Percentiles rank a stretch among this genome's conserved stretches.
Evolutionary conservation across 2,797 vertebrate genomes (phyloP).

Genomic region (Emydoidea blandingii): DNA sequence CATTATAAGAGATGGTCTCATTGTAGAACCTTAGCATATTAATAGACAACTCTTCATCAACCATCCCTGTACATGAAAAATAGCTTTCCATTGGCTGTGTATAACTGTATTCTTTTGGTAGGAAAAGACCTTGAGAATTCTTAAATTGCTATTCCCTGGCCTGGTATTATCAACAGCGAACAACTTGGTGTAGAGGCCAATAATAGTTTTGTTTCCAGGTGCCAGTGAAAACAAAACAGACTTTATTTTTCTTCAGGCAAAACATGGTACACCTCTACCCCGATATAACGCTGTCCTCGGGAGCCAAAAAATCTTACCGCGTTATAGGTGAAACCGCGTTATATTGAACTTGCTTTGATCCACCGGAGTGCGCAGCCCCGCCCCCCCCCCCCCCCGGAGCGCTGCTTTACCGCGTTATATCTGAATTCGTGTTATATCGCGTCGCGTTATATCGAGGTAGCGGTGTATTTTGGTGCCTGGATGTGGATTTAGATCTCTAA

Average conservation of each 20-base stretch:
- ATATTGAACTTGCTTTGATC: no score
- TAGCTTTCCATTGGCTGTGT: background rate
- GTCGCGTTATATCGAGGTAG: no score
- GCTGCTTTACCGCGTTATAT: no score
- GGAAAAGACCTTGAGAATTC: background rate
- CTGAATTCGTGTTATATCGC: no score
- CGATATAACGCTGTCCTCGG: no score
- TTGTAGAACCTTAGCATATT: background rate
- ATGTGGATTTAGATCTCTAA: background rate
- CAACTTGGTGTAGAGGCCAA: background rate
- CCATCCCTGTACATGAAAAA: background rate
- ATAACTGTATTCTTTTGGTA: background rate
- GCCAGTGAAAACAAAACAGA: conserved; percentile 43
- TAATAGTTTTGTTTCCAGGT: conserved; percentile 21
- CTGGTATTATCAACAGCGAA: background rate
- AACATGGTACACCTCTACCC: background rate
- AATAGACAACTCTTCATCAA: background rate
- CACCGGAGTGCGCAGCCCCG: no score
- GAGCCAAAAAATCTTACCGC: no score
- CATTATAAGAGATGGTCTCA: background rate
- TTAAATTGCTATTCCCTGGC: background rate
- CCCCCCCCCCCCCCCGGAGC: no score
- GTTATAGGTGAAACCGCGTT: no score
- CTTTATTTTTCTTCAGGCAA: conserved; percentile 37
- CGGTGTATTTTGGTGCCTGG: background rate